Conservation (phyloP, 2,888 invertebrate genomes). For the Margaritifera margaritifera region DNA sequence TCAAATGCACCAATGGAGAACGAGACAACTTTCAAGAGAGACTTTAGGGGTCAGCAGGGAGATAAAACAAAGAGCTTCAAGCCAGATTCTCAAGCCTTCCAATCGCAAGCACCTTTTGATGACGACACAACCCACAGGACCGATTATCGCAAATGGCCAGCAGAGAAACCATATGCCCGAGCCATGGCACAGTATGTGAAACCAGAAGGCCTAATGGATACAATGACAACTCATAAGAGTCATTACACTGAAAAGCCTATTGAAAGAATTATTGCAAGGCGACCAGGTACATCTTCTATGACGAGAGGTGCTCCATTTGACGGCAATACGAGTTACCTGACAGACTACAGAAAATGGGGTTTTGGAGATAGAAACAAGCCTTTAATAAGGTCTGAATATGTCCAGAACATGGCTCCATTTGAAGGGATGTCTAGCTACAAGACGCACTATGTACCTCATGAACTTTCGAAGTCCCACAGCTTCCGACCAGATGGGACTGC, state of each 20-base stretch:
- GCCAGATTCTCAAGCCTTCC: conserved; percentile 65
- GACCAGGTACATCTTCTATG: conserved; percentile 48
- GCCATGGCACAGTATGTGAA: conserved; percentile 60
- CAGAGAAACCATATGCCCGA: conserved; percentile 58
- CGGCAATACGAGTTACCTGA: conserved; percentile 63
- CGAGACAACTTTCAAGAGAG: conserved; percentile 64
- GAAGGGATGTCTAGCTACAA: conserved; percentile 63
- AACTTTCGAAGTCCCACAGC: conserved; percentile 30
- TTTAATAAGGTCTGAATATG: conserved; percentile 37
- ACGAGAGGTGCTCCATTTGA: conserved; percentile 59
- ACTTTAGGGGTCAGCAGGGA: conserved; percentile 57
- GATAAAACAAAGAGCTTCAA: conserved; percentile 62
- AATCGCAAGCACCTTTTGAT: conserved; percentile 68
- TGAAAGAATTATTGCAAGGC: conserved; percentile 46
- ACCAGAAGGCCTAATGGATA: conserved; percentile 69
- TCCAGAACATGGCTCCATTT: conserved; percentile 52
- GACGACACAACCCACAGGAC: conserved; percentile 68
- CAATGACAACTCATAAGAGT: conserved; percentile 64
- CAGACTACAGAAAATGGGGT: conserved; percentile 63
- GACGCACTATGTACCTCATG: conserved; percentile 58
- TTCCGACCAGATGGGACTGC: conserved; percentile 52
- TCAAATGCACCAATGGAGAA: conserved; percentile 66
- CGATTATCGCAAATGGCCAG: conserved; percentile 64
- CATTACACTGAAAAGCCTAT: conserved; percentile 62
- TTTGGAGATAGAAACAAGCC: conserved; percentile 25